Evolutionary conservation across 2,113 vertebrate genomes (phyloP).

Genomic region (Electrona antarctica): DNA sequence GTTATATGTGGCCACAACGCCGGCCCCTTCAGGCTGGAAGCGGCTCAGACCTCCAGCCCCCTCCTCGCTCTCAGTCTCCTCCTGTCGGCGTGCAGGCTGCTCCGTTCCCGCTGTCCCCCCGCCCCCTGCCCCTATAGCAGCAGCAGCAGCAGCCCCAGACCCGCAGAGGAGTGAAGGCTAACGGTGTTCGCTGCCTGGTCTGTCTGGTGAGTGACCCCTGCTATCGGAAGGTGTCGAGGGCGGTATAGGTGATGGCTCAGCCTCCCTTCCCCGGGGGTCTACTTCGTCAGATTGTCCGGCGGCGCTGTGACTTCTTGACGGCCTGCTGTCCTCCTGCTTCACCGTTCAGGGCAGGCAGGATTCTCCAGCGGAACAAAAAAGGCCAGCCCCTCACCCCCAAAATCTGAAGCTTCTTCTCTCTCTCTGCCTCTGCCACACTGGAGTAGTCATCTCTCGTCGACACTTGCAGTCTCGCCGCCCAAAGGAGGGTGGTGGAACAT

Average conservation of each 20-base stretch:
- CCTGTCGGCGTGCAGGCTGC: constrained; percentile 71
- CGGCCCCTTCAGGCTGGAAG: constrained; percentile 78
- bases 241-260: constrained; percentile 3
- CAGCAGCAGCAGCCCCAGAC: constrained; percentile 56
- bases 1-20: constrained; percentile 72
- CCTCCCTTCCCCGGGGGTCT: constrained; percentile 27
- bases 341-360: constrained; percentile 67
- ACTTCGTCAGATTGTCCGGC: constrained; percentile 31
- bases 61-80: constrained; percentile 76
- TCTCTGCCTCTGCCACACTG: constrained; percentile 61
- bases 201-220: constrained; percentile 43
- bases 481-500: constrained; percentile 50
- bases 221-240: constrained; percentile 25
- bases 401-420: constrained; percentile 71
- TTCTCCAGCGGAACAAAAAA: constrained; percentile 78
- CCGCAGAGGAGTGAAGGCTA: constrained; percentile 68
- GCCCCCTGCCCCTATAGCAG: constrained; percentile 60
- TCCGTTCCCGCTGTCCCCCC: constrained; percentile 64
- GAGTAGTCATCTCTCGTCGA: constrained; percentile 45
- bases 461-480: constrained; percentile 68
- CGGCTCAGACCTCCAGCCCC: constrained; percentile 78
- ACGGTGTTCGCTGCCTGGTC: constrained; percentile 60
- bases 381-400: constrained; percentile 68
- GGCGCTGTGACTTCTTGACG: constrained; percentile 34
- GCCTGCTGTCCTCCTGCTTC: constrained; percentile 70